phyloP scores from a whole-genome alignment of 2,888 invertebrate genomes.

The Scotopteryx bipunctaria region DNA sequence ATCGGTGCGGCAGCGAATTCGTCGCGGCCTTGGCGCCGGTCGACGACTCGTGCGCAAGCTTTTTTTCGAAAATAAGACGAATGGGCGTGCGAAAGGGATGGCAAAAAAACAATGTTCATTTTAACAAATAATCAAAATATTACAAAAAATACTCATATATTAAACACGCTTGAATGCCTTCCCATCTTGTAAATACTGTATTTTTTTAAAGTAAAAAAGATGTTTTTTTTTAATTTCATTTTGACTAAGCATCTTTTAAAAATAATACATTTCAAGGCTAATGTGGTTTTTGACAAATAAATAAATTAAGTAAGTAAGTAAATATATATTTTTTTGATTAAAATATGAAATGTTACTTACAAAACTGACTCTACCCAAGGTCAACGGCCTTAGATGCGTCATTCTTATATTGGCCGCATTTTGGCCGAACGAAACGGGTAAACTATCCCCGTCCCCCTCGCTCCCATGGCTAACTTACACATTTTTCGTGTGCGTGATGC shows the following conservation, averaged over 20 bases:
- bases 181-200: no score
- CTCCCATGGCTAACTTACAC: constrained; percentile 56
- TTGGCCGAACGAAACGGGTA: constrained; percentile 71
- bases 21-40: constrained; percentile 75
- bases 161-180: no score
- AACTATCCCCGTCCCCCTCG: constrained; percentile 60
- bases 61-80: constrained; percentile 58
- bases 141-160: no score
- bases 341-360: constrained; percentile 23
- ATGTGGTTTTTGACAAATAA: no score
- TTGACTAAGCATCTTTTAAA: no score
- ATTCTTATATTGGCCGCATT: constrained; percentile 82
- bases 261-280: no score
- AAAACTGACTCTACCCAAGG: constrained; percentile 59
- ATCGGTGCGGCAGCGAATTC: constrained; percentile 55
- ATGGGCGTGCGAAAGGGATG: constrained; percentile 38
- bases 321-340: no score
- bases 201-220: no score
- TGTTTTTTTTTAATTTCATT: no score
- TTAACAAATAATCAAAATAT: not conserved
- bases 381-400: constrained; percentile 76
- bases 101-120: constrained; percentile 29
- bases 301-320: no score
- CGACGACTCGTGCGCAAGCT: constrained; percentile 63
- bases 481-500: constrained; percentile 77